Base-by-base conservation (phyloP, 2,797 vertebrate genomes). In the Perodicticus potto region DNA sequence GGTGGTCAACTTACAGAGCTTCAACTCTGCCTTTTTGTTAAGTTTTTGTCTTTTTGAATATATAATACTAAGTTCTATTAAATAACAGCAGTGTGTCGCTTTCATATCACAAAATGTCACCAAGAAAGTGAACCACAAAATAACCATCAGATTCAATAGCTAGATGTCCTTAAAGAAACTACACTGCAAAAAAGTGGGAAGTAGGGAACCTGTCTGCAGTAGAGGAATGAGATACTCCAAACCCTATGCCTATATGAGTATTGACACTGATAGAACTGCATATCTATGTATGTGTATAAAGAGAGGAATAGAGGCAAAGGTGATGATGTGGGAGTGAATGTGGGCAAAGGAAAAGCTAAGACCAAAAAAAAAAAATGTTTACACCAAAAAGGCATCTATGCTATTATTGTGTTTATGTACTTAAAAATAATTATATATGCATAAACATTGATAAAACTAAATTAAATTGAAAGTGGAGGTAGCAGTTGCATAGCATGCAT, bases 401-500 rank as follows among this genome's bases (percentile, higher is more conserved):
- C 20, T 81, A 74, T 59, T 59, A 69, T 67, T 73, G 29, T 34
- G 23, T 53, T 14, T 65, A 27, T 76, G 43, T 37, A 59, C 37
- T 87, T 91, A 61, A 23, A 4, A 81, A 59, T 81, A 81, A 86
- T 61, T 59, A 82, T 37, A 72, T 49, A 86, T 67, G 45, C 9
- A 73, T 81, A 78, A 67, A 95, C 37, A 93, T 2, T 82, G 29
- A 93, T 40, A 57, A 95, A 92, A 23, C 17, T 2, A 53, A 70
- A 85, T 57, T 80, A 59, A 93, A 69, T 53, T 57, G 67, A 57
- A 74, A 29, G 61, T 76, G 25, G 7, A 81, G 34, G 25, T 57
- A 85, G 37, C 69, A 53, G 16, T 32, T 83, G 43, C 37, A 45
- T 14, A 40, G 53, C 59, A 73, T 65, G 73, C 34, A 45, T 72